Evolutionary conservation across 1,140 invertebrate species (phyloP).

Genomic region (Phortica variegata): DNA sequence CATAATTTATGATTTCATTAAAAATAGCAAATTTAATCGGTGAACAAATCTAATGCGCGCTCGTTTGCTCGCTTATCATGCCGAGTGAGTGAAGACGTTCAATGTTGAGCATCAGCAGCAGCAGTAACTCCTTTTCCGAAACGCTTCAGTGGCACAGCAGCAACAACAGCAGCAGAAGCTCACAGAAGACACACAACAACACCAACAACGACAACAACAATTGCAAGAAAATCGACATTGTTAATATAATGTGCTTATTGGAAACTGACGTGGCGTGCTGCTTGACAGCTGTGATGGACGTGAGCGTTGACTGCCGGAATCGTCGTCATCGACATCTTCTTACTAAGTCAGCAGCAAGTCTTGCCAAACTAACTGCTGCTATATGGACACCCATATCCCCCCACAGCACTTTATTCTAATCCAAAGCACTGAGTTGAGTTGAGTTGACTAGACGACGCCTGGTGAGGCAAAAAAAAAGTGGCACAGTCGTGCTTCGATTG

Average conservation of each 20-base stretch:
- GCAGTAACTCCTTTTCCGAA: too few species aligned
- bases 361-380: constrained; percentile 33
- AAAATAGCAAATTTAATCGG: constrained; percentile 47
- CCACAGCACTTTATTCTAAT: too few species aligned
- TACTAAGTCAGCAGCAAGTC: constrained; percentile 16
- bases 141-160: constrained; percentile 10
- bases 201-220: too few species aligned
- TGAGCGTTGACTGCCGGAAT: not conserved
- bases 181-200: constrained; percentile 7
- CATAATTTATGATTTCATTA: constrained; percentile 53
- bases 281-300: not conserved
- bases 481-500: constrained; percentile 45
- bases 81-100: constrained; percentile 4
- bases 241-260: too few species aligned
- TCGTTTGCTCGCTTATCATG: too few species aligned
- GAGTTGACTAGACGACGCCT: too few species aligned
- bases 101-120: too few species aligned
- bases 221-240: too few species aligned
- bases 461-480: constrained; percentile 32
- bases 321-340: not conserved
- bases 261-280: not conserved
- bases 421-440: too few species aligned
- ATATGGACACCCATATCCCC: too few species aligned
- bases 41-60: too few species aligned
- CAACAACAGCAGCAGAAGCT: constrained; percentile 27